These are phyloP conservation scores for Neuroterus valhalla DNA, from an alignment of 1,140 invertebrate species.

Conservation along the genomic window DNA sequence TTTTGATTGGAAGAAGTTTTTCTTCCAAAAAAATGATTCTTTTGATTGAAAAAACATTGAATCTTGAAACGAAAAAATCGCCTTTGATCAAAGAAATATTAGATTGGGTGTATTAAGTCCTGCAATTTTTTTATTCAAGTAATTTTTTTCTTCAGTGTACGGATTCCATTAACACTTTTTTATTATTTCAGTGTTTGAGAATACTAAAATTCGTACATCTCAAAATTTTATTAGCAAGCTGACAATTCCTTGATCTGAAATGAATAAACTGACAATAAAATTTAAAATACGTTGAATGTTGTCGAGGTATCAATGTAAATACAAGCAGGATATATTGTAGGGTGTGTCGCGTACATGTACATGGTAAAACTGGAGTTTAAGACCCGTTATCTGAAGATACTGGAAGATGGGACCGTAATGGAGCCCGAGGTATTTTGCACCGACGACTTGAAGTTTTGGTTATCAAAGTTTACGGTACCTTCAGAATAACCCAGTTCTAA, in stretches of 20 bases:
- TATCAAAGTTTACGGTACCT: constrained; percentile 38
- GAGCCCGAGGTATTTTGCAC: neutral
- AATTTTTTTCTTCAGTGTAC: too few species aligned
- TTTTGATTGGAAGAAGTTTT: too few species aligned
- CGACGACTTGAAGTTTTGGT: neutral
- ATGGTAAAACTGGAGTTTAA: constrained; percentile 18
- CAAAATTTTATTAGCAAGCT: too few species aligned
- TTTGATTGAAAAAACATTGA: too few species aligned
- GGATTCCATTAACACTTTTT: too few species aligned
- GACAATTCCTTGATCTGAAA: neutral
- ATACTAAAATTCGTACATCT: too few species aligned
- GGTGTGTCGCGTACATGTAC: neutral
- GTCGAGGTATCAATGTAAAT: neutral
- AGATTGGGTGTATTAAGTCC: too few species aligned
- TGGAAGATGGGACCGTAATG: constrained; percentile 11
- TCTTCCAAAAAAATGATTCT: too few species aligned
- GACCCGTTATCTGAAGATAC: constrained; percentile 8
- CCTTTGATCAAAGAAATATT: too few species aligned
- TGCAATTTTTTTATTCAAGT: too few species aligned
- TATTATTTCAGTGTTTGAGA: too few species aligned
- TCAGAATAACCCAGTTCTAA: constrained; percentile 39
- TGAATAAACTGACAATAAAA: neutral
- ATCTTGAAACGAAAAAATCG: too few species aligned
- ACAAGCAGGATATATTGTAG: neutral
- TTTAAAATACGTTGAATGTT: neutral